Conservation (phyloP, 2,113 vertebrate genomes). For the Labrus mixtus region DNA sequence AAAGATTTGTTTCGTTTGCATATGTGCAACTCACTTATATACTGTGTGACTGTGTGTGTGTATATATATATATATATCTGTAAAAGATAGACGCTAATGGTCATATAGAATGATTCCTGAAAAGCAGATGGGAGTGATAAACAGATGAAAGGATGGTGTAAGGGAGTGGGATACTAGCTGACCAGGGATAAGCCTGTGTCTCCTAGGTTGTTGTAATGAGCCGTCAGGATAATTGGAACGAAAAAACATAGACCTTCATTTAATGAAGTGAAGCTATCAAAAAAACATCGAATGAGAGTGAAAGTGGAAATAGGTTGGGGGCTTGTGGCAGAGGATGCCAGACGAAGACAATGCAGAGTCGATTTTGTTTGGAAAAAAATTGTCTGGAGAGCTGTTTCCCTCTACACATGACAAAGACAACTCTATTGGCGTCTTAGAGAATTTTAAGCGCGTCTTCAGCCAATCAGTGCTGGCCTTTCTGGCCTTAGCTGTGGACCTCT, state of each 20-base stretch:
- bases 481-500: conserved; percentile 22
- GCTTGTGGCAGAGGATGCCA: conserved; percentile 20
- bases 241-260: conserved; percentile 64
- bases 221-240: conserved; percentile 79
- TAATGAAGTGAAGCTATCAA: conserved; percentile 74
- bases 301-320: conserved; percentile 43
- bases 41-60: background rate
- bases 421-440: conserved; percentile 15
- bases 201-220: conserved; percentile 75
- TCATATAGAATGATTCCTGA: conserved; percentile 14
- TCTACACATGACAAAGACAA: conserved; percentile 21
- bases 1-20: conserved; percentile 33
- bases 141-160: conserved; percentile 45
- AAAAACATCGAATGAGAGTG: conserved; percentile 50
- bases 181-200: conserved; percentile 66
- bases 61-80: background rate
- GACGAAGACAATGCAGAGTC: conserved; percentile 38
- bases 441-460: conserved; percentile 36
- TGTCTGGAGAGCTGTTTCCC: conserved; percentile 1
- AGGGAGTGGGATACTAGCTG: conserved; percentile 44
- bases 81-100: conserved; percentile 14
- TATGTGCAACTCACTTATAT: conserved; percentile 15
- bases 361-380: conserved; percentile 30
- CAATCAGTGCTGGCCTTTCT: conserved; percentile 39
- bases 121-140: conserved; percentile 37